Conservation (phyloP, 2,113 vertebrate genomes). For the Pluvianellus socialis region DNA sequence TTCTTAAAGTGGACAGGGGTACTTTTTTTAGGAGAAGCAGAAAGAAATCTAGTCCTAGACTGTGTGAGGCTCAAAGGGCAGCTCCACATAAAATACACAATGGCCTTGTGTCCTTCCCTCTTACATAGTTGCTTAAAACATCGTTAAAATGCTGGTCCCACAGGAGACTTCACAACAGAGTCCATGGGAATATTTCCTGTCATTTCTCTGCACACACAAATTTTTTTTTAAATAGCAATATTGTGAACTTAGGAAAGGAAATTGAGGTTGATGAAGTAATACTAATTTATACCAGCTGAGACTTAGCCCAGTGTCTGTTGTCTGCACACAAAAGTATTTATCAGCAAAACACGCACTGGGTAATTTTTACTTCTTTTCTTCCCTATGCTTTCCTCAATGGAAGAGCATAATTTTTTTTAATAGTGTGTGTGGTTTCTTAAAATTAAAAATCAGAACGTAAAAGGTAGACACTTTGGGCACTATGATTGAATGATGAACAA, state of each 20-base stretch:
- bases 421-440: not conserved
- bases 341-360: not conserved
- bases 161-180: not conserved
- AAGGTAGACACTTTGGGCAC: not conserved
- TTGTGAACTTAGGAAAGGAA: slow-evolving; percentile 30
- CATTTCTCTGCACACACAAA: not conserved
- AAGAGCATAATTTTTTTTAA: not conserved
- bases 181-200: slow-evolving; percentile 44
- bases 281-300: slow-evolving; percentile 54
- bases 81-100: not conserved
- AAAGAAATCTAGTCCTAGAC: not conserved
- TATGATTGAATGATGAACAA: not conserved
- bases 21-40: not conserved
- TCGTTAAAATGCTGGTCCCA: slow-evolving; percentile 20
- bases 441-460: not conserved
- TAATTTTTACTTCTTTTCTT: not conserved
- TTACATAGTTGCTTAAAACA: not conserved
- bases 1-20: not conserved
- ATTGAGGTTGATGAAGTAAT: slow-evolving; percentile 37
- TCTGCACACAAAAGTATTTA: slow-evolving; percentile 14
- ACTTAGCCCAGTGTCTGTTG: not conserved
- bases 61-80: not conserved
- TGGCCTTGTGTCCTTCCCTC: slow-evolving; percentile 8
- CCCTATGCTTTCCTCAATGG: not conserved
- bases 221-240: slow-evolving; percentile 18